Evolutionary conservation across 2,888 invertebrate species (phyloP).

Genomic region (Bibio marci): DNA sequence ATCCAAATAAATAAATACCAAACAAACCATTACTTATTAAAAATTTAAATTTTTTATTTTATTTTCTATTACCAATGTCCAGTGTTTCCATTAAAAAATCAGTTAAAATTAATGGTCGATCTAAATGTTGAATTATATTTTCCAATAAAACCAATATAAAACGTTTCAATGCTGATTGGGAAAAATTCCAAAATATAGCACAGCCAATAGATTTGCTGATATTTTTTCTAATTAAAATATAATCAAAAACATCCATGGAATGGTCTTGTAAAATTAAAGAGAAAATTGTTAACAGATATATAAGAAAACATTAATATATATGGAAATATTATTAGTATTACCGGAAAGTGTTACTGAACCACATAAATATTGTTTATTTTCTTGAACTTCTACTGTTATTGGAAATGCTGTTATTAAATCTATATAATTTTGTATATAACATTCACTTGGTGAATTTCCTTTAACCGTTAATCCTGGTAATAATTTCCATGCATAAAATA

Average conservation of each 20-base stretch:
- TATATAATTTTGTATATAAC: slow-evolving; percentile 44
- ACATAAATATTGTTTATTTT: slow-evolving; percentile 25
- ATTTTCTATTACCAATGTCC: slow-evolving; percentile 53
- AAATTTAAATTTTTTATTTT: too few species aligned
- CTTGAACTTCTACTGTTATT: slow-evolving; percentile 23
- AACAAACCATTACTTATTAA: too few species aligned
- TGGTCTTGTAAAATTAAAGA: slow-evolving; percentile 2
- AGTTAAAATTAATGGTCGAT: slow-evolving; percentile 66
- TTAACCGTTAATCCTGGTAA: slow-evolving; percentile 39
- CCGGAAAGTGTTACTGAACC: slow-evolving; percentile 21
- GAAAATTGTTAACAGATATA: not conserved
- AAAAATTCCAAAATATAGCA: slow-evolving; percentile 56
- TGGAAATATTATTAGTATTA: slow-evolving; percentile 8
- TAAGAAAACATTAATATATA: not conserved
- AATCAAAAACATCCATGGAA: slow-evolving; percentile 32
- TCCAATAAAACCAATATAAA: slow-evolving; percentile 68
- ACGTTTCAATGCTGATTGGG: slow-evolving; percentile 53
- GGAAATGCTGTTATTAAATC: slow-evolving; percentile 39
- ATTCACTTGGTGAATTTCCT: slow-evolving; percentile 32
- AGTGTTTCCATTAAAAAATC: slow-evolving; percentile 86
- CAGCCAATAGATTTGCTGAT: slow-evolving; percentile 61
- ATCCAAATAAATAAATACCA: slow-evolving; percentile 4
- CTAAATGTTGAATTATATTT: slow-evolving; percentile 60
- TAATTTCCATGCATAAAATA: slow-evolving; percentile 51
- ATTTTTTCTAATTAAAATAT: slow-evolving; percentile 32